These are phyloP conservation scores for Argyrosomus japonicus DNA, from an alignment of 2,113 vertebrate species.

Conservation along the genomic window DNA sequence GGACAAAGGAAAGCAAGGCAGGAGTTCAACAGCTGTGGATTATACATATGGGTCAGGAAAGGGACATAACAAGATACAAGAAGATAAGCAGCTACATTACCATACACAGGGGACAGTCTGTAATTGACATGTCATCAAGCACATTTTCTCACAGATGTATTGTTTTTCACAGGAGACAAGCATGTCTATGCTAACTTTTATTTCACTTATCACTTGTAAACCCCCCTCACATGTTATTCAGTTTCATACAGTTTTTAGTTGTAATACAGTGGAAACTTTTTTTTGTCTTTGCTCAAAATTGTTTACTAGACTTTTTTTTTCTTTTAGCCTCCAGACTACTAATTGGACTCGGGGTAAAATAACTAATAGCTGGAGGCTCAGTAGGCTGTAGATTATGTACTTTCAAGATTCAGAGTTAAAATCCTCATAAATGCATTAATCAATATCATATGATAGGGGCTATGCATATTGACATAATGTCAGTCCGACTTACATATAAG, in stretches of 20 bases:
- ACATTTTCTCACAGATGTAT: not conserved
- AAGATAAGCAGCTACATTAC: constrained; percentile 39
- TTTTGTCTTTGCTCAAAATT: not conserved
- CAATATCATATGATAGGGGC: not conserved
- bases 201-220: not conserved
- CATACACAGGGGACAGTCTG: not conserved
- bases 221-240: not conserved
- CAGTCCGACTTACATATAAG: not conserved
- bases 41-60: constrained; percentile 50
- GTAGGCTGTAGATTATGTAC: not conserved
- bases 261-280: not conserved
- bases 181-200: not conserved
- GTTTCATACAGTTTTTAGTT: not conserved
- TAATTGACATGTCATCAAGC: constrained; percentile 8
- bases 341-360: not conserved
- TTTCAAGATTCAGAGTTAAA: not conserved
- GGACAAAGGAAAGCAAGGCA: constrained; percentile 24
- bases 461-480: not conserved
- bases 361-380: not conserved
- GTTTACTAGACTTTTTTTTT: not conserved
- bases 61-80: constrained; percentile 38
- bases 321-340: too few species aligned
- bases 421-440: not conserved
- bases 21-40: constrained; percentile 62
- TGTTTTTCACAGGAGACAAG: not conserved